Percentiles rank a stretch among this genome's conserved stretches.
Conservation (phyloP, 2,113 vertebrate genomes). For the Seriola rivoliana region DNA sequence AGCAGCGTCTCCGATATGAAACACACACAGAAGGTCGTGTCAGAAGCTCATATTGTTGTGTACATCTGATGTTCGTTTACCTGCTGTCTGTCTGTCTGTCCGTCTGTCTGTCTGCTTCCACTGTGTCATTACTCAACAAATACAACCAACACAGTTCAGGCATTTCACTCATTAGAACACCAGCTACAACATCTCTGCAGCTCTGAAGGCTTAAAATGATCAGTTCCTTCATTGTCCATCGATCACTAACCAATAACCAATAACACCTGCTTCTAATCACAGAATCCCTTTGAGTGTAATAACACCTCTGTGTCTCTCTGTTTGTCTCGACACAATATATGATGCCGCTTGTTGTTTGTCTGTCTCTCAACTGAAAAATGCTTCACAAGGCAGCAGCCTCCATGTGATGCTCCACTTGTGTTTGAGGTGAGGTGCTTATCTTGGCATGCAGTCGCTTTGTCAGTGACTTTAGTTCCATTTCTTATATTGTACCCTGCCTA, state of each 20-base stretch:
- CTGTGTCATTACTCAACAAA: not conserved
- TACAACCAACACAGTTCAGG: not conserved
- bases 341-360: too few species aligned
- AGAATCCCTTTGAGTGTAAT: conserved; percentile 14
- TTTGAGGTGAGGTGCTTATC: too few species aligned
- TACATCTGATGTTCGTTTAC: not conserved
- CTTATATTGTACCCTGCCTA: too few species aligned
- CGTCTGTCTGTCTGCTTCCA: too few species aligned
- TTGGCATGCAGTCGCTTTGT: too few species aligned
- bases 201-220: conserved; percentile 4
- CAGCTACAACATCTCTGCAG: not conserved
- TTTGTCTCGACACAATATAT: not conserved
- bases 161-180: not conserved
- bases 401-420: too few species aligned
- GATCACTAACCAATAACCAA: not conserved
- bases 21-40: conserved; percentile 40
- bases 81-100: too few species aligned
- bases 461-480: too few species aligned
- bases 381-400: too few species aligned
- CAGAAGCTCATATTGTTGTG: not conserved
- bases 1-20: not conserved
- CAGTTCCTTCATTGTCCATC: not conserved
- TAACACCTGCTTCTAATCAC: not conserved
- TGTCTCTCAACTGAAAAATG: too few species aligned
- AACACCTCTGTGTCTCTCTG: not conserved